Evolutionary conservation across 2,797 vertebrate species (phyloP).

Genomic region (Pangasius mekongensis): DNA sequence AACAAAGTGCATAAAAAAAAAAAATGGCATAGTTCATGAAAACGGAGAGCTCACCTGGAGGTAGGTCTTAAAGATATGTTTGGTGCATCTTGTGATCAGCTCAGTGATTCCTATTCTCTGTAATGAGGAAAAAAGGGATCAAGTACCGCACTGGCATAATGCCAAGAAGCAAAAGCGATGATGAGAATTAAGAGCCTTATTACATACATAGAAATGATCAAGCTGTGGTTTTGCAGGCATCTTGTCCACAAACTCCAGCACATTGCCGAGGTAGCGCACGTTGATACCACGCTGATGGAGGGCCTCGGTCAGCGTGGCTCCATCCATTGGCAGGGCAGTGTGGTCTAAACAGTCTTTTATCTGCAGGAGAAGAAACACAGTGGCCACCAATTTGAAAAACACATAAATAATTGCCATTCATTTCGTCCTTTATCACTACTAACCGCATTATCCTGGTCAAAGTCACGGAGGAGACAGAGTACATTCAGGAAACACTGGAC

Average conservation of each 20-base stretch:
- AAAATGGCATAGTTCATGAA: neutral
- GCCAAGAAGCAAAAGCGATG: neutral
- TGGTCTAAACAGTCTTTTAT: constrained; percentile 97
- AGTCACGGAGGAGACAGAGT: no score
- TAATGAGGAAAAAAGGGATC: constrained; percentile 47
- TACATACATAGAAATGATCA: constrained; percentile 91
- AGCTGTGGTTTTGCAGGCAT: constrained; percentile 86
- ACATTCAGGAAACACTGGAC: neutral
- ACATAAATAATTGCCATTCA: neutral
- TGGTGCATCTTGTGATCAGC: constrained; percentile 94
- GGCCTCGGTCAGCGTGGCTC: constrained; percentile 89
- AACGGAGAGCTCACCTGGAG: constrained; percentile 83
- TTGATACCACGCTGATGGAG: constrained; percentile 97
- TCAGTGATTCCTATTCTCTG: constrained; percentile 96
- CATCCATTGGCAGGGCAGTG: constrained; percentile 93
- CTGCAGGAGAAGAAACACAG: constrained; percentile 65
- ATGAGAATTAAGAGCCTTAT: neutral
- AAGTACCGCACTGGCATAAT: neutral
- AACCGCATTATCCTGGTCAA: neutral
- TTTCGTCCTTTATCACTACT: neutral
- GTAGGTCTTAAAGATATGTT: constrained; percentile 98
- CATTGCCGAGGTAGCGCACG: constrained; percentile 91
- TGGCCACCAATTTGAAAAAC: neutral
- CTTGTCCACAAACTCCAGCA: constrained; percentile 86
- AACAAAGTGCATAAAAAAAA: neutral